Evolutionary conservation across 2,113 vertebrate genomes (phyloP).

Genomic region (Prunella himalayana): DNA sequence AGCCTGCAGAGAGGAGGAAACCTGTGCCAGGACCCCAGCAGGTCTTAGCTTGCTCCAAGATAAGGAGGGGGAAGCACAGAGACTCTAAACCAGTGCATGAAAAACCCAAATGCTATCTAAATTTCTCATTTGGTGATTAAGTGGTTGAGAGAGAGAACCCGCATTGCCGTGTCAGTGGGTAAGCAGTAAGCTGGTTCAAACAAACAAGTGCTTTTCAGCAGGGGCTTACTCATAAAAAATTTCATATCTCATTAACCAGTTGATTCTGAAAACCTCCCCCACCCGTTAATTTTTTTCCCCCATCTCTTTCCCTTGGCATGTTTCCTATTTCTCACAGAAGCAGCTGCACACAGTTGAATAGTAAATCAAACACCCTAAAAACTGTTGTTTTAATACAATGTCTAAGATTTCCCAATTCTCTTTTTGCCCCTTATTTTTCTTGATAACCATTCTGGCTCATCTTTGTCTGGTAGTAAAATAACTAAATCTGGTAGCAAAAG

Average conservation of each 20-base stretch:
- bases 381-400: conserved; percentile 84
- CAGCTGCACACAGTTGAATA: conserved; percentile 83
- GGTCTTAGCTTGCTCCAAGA: neutral
- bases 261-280: conserved; percentile 66
- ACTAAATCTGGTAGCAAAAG: conserved; percentile 62
- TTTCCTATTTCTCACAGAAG: conserved; percentile 74
- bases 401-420: conserved; percentile 78
- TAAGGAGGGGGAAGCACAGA: neutral
- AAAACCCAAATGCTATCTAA: neutral
- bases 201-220: conserved; percentile 17
- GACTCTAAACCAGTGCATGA: neutral
- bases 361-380: conserved; percentile 85
- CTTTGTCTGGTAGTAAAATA: conserved; percentile 51
- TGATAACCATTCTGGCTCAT: conserved; percentile 55
- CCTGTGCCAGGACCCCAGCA: neutral
- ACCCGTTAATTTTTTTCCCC: conserved; percentile 27
- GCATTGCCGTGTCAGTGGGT: neutral
- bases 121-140: neutral
- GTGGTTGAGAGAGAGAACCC: neutral
- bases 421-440: conserved; percentile 60
- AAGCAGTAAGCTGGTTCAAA: neutral
- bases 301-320: conserved; percentile 71
- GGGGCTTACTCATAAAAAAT: conserved; percentile 39
- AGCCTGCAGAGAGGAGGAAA: neutral
- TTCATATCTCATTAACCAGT: conserved; percentile 63